Conservation (phyloP, 2,797 vertebrate species). For the Oreochromis grahami region DNA sequence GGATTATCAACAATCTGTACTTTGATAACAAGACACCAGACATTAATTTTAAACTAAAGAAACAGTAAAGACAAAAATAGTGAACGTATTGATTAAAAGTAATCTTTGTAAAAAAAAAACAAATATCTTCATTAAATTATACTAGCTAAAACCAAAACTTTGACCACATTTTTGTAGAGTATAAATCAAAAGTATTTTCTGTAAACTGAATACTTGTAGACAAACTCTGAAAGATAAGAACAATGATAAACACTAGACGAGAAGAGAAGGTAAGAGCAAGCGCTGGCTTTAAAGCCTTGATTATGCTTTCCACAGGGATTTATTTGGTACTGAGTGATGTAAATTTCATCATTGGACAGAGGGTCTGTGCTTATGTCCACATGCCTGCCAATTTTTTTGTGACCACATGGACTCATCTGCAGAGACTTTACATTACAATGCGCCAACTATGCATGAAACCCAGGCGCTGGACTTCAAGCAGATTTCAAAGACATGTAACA, state of each 20-base stretch:
- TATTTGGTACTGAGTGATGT: fast-evolving
- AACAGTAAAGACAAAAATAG: neutral
- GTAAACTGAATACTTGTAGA: neutral
- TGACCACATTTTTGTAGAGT: neutral
- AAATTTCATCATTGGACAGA: neutral
- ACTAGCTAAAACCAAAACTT: neutral
- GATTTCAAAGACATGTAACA: neutral
- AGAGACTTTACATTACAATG: neutral
- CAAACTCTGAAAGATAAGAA: neutral
- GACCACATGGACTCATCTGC: neutral
- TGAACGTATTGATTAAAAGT: neutral
- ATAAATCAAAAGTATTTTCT: neutral
- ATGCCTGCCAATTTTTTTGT: neutral
- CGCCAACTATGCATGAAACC: neutral
- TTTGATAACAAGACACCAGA: neutral
- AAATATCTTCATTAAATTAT: neutral
- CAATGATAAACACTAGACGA: neutral
- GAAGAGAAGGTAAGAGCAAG: neutral
- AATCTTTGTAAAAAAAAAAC: neutral
- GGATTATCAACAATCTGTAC: neutral
- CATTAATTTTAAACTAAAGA: neutral
- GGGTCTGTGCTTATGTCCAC: neutral
- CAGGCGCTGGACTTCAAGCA: neutral
- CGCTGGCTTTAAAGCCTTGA: neutral
- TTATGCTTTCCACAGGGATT: neutral